phyloP scores from a whole-genome alignment of 2,888 invertebrate genomes.

The Drosophila quinaria region DNA sequence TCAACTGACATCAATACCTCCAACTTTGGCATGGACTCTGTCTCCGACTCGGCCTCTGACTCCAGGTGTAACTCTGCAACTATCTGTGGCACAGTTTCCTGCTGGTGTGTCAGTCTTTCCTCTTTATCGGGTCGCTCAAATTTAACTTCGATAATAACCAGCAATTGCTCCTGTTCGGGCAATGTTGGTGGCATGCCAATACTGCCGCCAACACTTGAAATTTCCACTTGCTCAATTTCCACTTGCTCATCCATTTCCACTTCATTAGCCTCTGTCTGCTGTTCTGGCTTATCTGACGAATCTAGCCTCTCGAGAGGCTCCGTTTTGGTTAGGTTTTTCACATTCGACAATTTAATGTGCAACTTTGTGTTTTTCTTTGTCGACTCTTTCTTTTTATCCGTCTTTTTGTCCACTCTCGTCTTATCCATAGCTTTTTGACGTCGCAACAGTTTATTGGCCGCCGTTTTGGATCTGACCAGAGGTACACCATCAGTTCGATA shows the following conservation, averaged over 20 bases:
- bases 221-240: background rate
- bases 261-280: background rate
- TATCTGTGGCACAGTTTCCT: background rate
- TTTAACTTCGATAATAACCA: conserved; percentile 60
- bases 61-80: background rate
- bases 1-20: conserved; percentile 2
- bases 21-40: conserved; percentile 2
- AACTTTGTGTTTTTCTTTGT: background rate
- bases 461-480: conserved; percentile 30
- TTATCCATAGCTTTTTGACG: background rate
- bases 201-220: background rate
- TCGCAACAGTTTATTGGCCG: background rate
- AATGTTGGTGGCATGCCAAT: conserved; percentile 35
- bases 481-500: conserved; percentile 51
- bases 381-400: background rate
- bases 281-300: background rate
- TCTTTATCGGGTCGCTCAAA: conserved; percentile 22
- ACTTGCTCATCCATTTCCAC: background rate
- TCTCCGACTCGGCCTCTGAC: background rate
- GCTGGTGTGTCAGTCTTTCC: background rate
- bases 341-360: background rate
- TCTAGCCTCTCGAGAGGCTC: background rate
- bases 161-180: conserved; percentile 34
- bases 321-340: background rate
- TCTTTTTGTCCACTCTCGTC: background rate